A percentile compares a stretch with the other conserved stretches of the same genome.
phyloP scores from a whole-genome alignment of 2,797 vertebrate species.

The Hydrophis major region DNA sequence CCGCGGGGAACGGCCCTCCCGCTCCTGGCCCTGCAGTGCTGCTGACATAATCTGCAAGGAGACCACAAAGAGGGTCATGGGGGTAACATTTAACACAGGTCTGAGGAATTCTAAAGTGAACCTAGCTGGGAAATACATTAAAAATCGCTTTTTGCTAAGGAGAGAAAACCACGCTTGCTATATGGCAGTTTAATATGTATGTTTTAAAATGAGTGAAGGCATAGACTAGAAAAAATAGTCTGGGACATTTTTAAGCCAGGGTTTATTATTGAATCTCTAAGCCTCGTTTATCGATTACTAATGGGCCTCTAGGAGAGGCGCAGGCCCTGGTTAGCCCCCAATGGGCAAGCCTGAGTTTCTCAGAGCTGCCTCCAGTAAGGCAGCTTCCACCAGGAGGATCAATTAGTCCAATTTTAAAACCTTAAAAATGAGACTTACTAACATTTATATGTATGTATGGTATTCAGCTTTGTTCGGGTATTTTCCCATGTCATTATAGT shows the following conservation, averaged over 20 bases:
- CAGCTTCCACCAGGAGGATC: background rate
- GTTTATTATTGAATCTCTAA: background rate
- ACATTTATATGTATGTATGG: no score
- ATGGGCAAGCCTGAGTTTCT: background rate
- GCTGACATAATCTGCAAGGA: conserved; percentile 53
- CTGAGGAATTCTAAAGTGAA: background rate
- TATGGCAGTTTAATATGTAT: background rate
- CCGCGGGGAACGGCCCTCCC: conserved; percentile 72
- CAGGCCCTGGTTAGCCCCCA: background rate
- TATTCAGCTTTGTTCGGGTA: no score
- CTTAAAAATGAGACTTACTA: no score
- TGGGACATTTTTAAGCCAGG: background rate
- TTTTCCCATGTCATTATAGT: no score
- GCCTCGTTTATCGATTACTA: background rate
- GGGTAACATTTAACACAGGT: background rate
- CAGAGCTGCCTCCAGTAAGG: background rate
- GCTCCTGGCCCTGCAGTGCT: conserved; percentile 48
- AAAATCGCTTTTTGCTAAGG: background rate
- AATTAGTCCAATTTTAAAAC: background rate
- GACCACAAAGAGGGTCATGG: background rate
- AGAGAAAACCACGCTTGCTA: background rate
- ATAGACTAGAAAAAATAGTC: background rate
- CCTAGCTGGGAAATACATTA: background rate
- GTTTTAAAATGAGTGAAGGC: background rate
- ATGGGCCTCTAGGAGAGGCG: no score